phyloP scores from a whole-genome alignment of 2,888 invertebrate species.

The Aromia moschata region DNA sequence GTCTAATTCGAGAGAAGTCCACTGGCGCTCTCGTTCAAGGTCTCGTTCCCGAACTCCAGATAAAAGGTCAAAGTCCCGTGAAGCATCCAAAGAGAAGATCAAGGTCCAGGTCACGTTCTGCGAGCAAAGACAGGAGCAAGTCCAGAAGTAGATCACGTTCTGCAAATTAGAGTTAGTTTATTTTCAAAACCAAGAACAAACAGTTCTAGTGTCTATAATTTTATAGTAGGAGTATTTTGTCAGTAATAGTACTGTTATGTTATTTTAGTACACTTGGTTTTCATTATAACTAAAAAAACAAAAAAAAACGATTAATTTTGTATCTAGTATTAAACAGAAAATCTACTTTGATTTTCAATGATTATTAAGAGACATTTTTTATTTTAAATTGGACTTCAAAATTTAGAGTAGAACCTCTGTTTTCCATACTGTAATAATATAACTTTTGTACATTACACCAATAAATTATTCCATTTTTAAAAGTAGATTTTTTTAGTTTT shows the following conservation, averaged over 20 bases:
- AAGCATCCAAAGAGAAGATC: constrained; percentile 56
- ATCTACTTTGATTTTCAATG: constrained; percentile 6
- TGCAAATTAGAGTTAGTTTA: constrained; percentile 45
- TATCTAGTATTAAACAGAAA: constrained; percentile 16
- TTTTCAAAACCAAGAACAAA: constrained; percentile 24
- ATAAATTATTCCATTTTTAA: constrained; percentile 8
- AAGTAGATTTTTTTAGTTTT: neutral
- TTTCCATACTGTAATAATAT: neutral
- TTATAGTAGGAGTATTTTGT: constrained; percentile 29
- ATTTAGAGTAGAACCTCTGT: constrained; percentile 2
- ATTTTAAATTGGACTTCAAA: constrained; percentile 2
- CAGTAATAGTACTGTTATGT: constrained; percentile 25
- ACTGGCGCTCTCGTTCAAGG: constrained; percentile 57
- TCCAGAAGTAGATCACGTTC: constrained; percentile 56
- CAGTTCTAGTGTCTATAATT: constrained; percentile 38
- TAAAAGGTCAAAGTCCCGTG: constrained; percentile 57
- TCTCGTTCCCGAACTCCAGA: constrained; percentile 47
- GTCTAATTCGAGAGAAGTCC: constrained; percentile 56
- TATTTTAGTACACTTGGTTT: constrained; percentile 21
- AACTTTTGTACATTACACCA: constrained; percentile 5
- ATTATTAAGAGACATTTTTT: neutral
- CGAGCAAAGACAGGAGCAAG: constrained; percentile 55
- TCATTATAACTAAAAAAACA: too few relatives aligned
- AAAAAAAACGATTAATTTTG: constrained; percentile 12
- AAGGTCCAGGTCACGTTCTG: constrained; percentile 57